Percentiles rank a stretch among this genome's conserved stretches.
phyloP scores from a whole-genome alignment of 2,888 invertebrate species.

The Venusia cambrica region DNA sequence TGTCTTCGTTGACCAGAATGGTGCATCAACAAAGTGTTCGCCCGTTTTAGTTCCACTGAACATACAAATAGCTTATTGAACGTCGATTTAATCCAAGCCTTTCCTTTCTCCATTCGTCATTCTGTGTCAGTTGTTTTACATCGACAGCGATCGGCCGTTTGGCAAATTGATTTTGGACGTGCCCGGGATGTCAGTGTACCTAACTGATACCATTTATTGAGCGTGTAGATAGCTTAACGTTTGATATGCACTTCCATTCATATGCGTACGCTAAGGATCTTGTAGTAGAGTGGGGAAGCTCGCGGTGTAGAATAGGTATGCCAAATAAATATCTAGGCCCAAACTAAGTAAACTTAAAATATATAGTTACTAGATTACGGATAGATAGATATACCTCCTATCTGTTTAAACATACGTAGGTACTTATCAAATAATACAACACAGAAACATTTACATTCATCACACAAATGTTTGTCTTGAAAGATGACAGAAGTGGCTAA shows the following conservation, averaged over 20 bases:
- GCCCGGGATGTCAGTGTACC: constrained; percentile 37
- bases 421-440: no score
- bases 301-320: no score
- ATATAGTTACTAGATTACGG: no score
- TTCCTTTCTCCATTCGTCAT: constrained; percentile 75
- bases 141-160: constrained; percentile 64
- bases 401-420: no score
- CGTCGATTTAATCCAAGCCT: constrained; percentile 56
- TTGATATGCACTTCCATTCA: not conserved
- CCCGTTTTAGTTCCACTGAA: constrained; percentile 54
- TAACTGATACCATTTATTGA: constrained; percentile 36
- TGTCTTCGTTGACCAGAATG: constrained; percentile 48
- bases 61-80: constrained; percentile 70
- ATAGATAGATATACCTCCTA: no score
- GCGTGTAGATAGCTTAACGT: constrained; percentile 17
- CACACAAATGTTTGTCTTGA: no score
- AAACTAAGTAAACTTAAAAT: no score
- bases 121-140: constrained; percentile 58
- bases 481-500: no score
- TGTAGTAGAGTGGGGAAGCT: no score
- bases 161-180: constrained; percentile 63
- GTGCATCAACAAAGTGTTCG: constrained; percentile 50
- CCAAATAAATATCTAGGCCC: no score
- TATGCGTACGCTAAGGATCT: no score
- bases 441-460: no score